Evolutionary conservation across 30 jellyfish, hydroid and myxozoan species (phyloP).

Genomic region (Pelagia noctiluca): DNA sequence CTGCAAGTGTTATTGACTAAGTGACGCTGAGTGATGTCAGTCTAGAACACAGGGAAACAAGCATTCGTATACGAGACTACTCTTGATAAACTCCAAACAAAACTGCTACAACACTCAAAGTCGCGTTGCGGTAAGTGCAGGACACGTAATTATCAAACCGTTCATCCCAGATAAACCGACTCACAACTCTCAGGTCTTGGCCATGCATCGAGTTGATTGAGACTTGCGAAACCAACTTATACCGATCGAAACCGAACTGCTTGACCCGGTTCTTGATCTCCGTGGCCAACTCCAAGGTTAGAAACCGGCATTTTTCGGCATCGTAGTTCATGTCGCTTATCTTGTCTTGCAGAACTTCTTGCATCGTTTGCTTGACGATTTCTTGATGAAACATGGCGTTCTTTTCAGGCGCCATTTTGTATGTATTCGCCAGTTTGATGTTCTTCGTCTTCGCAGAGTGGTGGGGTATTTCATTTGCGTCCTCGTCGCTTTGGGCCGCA

Average conservation of each 20-base stretch:
- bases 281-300: constrained; percentile 57
- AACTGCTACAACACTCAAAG: constrained; percentile 67
- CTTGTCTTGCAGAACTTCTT: constrained; percentile 15
- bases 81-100: constrained; percentile 65
- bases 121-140: constrained; percentile 51
- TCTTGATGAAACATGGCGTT: constrained; percentile 28
- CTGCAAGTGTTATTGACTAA: no score
- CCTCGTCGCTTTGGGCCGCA: constrained; percentile 37
- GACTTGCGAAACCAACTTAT: constrained; percentile 49
- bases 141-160: constrained; percentile 52
- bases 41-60: no score
- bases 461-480: constrained; percentile 1
- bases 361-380: constrained; percentile 32
- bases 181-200: constrained; percentile 63
- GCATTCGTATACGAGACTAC: no score
- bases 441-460: constrained; percentile 16
- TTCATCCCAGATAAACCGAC: constrained; percentile 78
- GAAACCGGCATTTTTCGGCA: constrained; percentile 26
- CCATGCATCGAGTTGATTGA: constrained; percentile 44
- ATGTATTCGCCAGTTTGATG: constrained; percentile 47
- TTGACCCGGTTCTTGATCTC: constrained; percentile 58
- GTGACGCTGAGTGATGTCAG: no score
- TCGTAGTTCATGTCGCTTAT: constrained; percentile 53
- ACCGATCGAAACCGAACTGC: constrained; percentile 36
- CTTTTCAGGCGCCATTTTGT: constrained; percentile 62